A percentile compares a stretch with the other conserved stretches of the same genome.
Evolutionary conservation across 2,888 invertebrate genomes (phyloP).

Genomic region (Julus scandinavius): DNA sequence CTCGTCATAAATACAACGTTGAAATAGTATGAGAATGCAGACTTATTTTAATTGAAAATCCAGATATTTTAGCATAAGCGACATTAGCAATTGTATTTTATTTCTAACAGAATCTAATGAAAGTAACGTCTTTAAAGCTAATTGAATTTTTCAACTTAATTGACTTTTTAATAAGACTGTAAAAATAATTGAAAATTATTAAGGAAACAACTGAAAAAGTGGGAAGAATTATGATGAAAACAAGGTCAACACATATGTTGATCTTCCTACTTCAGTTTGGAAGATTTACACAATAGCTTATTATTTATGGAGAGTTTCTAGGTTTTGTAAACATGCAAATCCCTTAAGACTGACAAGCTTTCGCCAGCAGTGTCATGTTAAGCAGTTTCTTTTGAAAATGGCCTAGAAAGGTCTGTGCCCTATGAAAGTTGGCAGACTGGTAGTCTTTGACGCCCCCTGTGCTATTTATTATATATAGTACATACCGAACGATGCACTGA

Average conservation of each 20-base stretch:
- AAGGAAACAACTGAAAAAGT: background rate
- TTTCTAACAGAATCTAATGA: background rate
- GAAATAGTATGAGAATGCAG: background rate
- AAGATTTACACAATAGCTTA: background rate
- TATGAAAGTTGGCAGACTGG: conserved; percentile 22
- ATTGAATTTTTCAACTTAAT: conserved; percentile 1
- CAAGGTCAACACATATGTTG: background rate
- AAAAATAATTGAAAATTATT: conserved; percentile 30
- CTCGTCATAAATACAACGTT: background rate
- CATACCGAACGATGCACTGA: background rate
- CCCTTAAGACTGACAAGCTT: background rate
- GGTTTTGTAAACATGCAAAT: background rate
- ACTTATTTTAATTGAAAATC: background rate
- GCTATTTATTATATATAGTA: too few relatives aligned
- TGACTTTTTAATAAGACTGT: background rate
- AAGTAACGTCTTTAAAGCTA: background rate
- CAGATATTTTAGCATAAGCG: background rate
- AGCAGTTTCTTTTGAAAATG: background rate
- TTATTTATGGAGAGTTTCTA: background rate
- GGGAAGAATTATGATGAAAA: background rate
- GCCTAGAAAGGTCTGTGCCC: background rate
- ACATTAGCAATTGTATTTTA: background rate
- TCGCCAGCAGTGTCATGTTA: background rate
- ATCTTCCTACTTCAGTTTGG: background rate
- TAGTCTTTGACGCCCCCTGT: background rate